Base-by-base conservation (phyloP, 2,113 vertebrate genomes). In the human (Homo sapiens) region DNA sequence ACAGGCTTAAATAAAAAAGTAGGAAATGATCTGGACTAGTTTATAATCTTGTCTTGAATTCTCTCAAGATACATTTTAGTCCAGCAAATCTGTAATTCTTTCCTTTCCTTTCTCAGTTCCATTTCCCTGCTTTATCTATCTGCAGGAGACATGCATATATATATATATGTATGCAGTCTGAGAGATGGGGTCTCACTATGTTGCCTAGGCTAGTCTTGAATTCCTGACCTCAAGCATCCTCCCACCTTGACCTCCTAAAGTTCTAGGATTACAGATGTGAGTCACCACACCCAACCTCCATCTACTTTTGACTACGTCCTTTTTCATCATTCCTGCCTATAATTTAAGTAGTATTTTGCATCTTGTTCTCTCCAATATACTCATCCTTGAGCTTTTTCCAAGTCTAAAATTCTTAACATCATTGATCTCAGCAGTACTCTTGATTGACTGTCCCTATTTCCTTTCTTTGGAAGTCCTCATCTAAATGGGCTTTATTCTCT, bases 1-100 rank as follows among this genome's bases (percentile, higher is more conserved):
- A 92, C 84, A 93, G 35, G 82, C 84, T 94, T 92, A 79, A 55
- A 94, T 57, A 80, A 89, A 68, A 90, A 92, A 88, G 25, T 8
- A 88, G 70, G 66, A 90, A 80, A 91, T 66, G 18, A 18, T 81
- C 43, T 86, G 38, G 64, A 43, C 8, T 76, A 85, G 7, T 52
- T 97, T 93, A 89, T 94, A 87, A 80, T 84, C 22, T 93, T 81
- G 16, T 82, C 23, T 64, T 96, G 75, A 89, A 95, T 83, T 96
- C 55, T 57, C 70, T 90, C 80, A 95, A 92, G 25, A 90, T 84
- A 83, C 5, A 78, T 93, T 88, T 90, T 68, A 84, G 92, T 59
- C 23, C 35, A 95, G 59, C 30, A 45, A 96, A 92, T 78, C 70
- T 93, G 23, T 48, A 43, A 52, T 6, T 43, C 38, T 78, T 57